Conservation (phyloP, 2,113 vertebrate species). For the Ptilonorhynchus violaceus region DNA sequence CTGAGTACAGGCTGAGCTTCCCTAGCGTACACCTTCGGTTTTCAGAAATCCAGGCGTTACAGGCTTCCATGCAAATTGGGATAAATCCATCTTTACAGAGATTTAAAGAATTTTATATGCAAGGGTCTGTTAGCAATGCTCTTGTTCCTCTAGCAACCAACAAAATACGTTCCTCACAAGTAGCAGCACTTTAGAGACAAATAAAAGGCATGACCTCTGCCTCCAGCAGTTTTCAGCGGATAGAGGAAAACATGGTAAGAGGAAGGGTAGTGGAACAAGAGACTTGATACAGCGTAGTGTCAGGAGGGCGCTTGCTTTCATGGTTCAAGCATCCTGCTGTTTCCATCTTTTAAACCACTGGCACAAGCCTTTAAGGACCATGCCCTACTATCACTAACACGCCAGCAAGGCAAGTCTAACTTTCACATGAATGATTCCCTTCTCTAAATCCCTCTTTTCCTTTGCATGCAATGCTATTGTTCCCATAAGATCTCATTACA, state of each 20-base stretch:
- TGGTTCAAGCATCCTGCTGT: background rate
- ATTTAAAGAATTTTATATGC: background rate
- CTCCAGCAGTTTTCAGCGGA: background rate
- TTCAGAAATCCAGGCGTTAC: background rate
- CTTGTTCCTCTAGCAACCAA: background rate
- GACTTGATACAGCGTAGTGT: background rate
- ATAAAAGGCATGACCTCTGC: background rate
- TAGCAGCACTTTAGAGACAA: background rate
- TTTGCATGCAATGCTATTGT: background rate
- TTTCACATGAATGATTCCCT: background rate
- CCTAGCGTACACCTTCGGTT: rapidly evolving
- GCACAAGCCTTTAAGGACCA: background rate
- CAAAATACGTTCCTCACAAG: background rate
- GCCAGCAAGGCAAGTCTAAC: background rate
- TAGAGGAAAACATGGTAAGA: background rate
- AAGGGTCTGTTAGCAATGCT: background rate
- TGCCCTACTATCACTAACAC: background rate
- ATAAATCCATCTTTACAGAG: background rate
- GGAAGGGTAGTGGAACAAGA: background rate
- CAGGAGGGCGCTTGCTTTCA: background rate
- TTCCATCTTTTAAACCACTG: background rate
- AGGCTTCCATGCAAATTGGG: background rate
- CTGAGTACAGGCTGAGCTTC: background rate
- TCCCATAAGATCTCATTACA: background rate
- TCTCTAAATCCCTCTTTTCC: background rate